phyloP scores from a whole-genome alignment of 2,888 invertebrate species.

The Caenorhabditis afra region DNA sequence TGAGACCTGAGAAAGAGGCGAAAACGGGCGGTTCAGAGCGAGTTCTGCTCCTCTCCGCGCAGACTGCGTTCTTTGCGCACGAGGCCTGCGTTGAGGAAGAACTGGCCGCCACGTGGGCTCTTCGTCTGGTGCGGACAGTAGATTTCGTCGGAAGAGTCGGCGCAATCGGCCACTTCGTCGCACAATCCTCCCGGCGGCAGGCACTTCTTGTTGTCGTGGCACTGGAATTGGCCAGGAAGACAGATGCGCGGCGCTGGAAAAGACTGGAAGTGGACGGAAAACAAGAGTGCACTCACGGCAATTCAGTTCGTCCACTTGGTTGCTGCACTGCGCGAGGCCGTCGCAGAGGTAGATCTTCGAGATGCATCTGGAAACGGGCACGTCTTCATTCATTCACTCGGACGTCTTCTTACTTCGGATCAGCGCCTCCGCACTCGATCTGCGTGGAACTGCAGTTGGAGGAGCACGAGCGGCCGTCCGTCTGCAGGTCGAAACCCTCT shows the following conservation, averaged over 20 bases:
- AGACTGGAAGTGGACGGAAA: not conserved
- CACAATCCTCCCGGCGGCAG: conserved; percentile 69
- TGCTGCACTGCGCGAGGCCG: conserved; percentile 73
- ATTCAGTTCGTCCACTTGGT: conserved; percentile 73
- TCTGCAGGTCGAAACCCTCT: conserved; percentile 73
- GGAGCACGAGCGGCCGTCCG: conserved; percentile 70
- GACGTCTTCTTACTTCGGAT: conserved; percentile 70
- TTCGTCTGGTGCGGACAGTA: conserved; percentile 63
- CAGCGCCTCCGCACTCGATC: conserved; percentile 75
- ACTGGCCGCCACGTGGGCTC: conserved; percentile 4
- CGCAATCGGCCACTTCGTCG: conserved; percentile 71
- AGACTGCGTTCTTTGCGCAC: conserved; percentile 24
- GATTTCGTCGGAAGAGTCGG: conserved; percentile 72
- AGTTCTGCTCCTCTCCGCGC: conserved; percentile 3
- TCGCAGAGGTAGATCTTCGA: conserved; percentile 76
- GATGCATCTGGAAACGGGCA: conserved; percentile 69
- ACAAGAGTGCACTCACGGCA: conserved; percentile 70
- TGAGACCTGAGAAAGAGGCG: conserved; percentile 32
- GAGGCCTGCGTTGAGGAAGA: conserved; percentile 14
- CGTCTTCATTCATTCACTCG: too few relatives aligned
- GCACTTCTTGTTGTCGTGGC: conserved; percentile 87
- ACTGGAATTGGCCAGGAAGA: conserved; percentile 93
- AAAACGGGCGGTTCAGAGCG: not conserved
- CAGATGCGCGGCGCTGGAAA: conserved; percentile 85
- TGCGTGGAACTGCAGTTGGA: conserved; percentile 70